Evolutionary conservation across 2,797 vertebrate species (phyloP), one percentile per base, ranked within the genome.

Genomic region (Acanthornis magna): DNA sequence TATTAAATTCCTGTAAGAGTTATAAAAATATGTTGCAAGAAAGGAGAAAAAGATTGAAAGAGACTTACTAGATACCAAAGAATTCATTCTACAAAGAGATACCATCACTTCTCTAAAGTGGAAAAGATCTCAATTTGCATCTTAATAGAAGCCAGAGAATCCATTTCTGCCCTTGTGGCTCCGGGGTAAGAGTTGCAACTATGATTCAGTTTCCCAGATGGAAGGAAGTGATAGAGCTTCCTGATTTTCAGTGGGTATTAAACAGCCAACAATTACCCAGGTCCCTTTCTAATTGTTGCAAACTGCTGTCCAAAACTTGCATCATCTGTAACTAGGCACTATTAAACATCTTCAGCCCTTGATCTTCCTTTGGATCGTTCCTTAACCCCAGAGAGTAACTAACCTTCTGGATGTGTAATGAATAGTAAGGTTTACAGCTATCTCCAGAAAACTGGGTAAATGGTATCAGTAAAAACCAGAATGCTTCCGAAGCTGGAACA

Each of bases 131-230:
- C 76, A 93, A 95, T 96, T 95, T 96, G 95, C 95, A 94, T 95
- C 94, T 94, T 95, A 96, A 96, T 95, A 88, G 94, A 95, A 96
- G 88, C 58, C 80, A 88, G 79, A 96, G 91, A 95, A 95, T 93
- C 79, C 83, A 76, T 91, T 96, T 95, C 83, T 95, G 76, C 79
- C 85, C 90, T 68, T 60, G 32, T 57, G 77, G 85, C 87, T 82
- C 70, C 51, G 13, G 91, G 93, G 86, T 85, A 93, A 83, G 75
- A 86, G 34, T 50, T 80, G 85, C 51, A 93, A 58, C 68, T 57
- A 47, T 23, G 54, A 83, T 82, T 92, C 42, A 13, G 62, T 78
- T 92, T 94, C 79, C 70, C 89, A 84, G 58, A 88, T 36, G 70
- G 58, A 93, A 88, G 47, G 65, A 92, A 91, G 80, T 55, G 74